Evolutionary conservation across 2,797 vertebrate genomes (phyloP), one percentile per base, ranked within the genome.

Genomic region (Acrossocheilus fasciatus): DNA sequence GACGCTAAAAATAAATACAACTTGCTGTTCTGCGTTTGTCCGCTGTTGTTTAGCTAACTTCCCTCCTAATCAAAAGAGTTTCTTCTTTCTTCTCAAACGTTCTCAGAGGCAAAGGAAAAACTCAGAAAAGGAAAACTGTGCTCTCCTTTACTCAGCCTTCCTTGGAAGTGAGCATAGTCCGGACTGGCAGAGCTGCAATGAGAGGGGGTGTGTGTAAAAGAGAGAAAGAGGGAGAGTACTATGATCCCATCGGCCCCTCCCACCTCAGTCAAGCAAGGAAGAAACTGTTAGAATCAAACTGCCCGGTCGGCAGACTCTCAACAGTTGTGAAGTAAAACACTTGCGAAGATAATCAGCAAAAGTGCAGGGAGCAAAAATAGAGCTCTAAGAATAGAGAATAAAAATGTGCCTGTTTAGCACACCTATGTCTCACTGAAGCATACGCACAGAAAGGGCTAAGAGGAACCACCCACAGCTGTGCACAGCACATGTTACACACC

Each of bases 101-200:
- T 92, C 91, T 92, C 87, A 90, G 88, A 83, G 23, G 34, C 82
- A 86, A 84, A 41, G n/a, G 81, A 87, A 90, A 89, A 89, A 69
- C 83, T 83, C 79, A 84, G 76, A 89, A 76, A 77, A 90, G 89
- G 62, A 87, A 92, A 89, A 83, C 89, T 91, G 91, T 91, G 86
- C 91, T 86, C 89, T 90, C 85, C 89, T 90, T 86, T 89, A 91
- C 87, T 90, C 92, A 94, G 94, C 84, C 93, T 93, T 91, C 93
- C 94, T 93, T 91, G 92, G 84, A 95, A 92, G 93, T 94, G 93
- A 95, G 93, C 92, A 94, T 90, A 92, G 93, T 93, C 93, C 88
- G 91, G 91, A 90, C 93, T 92, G 93, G 93, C 93, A 92, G 92
- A 91, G 94, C 93, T 91, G 95, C 95, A 95, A 92, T 96, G 96